Evolutionary conservation across 2,113 vertebrate genomes (phyloP).

Genomic region (Poeciliopsis prolifica): DNA sequence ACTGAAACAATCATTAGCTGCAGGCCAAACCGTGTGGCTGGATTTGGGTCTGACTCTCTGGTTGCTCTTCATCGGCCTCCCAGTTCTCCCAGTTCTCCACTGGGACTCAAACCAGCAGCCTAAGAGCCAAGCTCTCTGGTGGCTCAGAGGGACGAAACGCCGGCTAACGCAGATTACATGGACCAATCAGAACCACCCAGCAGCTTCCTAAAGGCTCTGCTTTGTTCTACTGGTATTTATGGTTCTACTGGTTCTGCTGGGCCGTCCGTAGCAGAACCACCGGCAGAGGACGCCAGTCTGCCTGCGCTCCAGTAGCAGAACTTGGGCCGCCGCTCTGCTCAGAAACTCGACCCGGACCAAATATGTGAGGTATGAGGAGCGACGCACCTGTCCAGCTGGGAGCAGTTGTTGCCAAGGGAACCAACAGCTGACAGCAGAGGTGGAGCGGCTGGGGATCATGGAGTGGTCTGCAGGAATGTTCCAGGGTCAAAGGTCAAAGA

Average conservation of each 20-base stretch:
- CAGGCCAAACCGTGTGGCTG: no score
- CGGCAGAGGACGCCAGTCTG: background rate
- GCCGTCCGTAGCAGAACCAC: no score
- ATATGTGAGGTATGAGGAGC: conserved; percentile 26
- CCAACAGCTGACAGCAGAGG: conserved; percentile 41
- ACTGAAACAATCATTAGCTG: no score
- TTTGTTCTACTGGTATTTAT: no score
- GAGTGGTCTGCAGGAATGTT: background rate
- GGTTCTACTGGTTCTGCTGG: no score
- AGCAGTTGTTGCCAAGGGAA: conserved; percentile 12
- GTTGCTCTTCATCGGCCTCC: background rate
- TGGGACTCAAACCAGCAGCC: no score
- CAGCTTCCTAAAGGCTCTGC: no score
- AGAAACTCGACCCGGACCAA: conserved; percentile 9
- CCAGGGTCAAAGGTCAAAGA: background rate
- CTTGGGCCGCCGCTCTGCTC: background rate
- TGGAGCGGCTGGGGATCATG: background rate
- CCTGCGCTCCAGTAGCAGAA: background rate
- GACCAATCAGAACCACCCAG: no score
- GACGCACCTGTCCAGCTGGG: conserved; percentile 14
- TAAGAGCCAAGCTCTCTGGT: no score
- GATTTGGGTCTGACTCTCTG: background rate
- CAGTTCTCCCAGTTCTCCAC: background rate
- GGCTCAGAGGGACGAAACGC: no score
- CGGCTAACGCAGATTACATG: no score